Conservation (phyloP, 2,797 vertebrate species). For the Galagoides demidoff region DNA sequence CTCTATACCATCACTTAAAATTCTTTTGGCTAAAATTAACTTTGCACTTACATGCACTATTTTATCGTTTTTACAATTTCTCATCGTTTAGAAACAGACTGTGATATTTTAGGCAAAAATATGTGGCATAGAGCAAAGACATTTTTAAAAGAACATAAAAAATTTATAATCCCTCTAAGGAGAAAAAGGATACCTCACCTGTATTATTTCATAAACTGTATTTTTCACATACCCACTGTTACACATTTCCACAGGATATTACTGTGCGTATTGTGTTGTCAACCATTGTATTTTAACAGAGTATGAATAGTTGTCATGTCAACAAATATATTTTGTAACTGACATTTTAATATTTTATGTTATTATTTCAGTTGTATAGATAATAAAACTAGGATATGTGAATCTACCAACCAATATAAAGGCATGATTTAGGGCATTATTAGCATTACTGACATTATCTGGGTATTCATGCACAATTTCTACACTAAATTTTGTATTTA, state of each 20-base stretch:
- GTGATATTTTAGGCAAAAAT: neutral
- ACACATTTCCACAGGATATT: neutral
- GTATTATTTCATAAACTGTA: neutral
- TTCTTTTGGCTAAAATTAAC: neutral
- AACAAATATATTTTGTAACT: neutral
- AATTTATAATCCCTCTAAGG: neutral
- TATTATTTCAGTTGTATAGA: neutral
- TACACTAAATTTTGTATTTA: neutral
- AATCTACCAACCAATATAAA: neutral
- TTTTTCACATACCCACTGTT: neutral
- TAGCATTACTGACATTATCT: neutral
- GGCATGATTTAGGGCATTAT: neutral
- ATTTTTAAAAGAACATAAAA: neutral
- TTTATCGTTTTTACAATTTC: neutral
- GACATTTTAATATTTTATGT: neutral
- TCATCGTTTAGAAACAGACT: neutral
- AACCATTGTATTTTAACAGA: neutral
- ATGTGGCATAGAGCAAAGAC: neutral
- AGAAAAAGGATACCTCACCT: neutral
- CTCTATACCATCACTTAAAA: neutral
- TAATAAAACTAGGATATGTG: neutral
- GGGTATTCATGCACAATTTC: neutral
- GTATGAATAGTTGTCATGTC: neutral
- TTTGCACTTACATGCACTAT: neutral
- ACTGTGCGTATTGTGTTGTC: neutral